Percentiles rank a stretch among this genome's conserved stretches.
phyloP scores from a whole-genome alignment of 2,888 invertebrate genomes.

The Lasioglossum malachurum region DNA sequence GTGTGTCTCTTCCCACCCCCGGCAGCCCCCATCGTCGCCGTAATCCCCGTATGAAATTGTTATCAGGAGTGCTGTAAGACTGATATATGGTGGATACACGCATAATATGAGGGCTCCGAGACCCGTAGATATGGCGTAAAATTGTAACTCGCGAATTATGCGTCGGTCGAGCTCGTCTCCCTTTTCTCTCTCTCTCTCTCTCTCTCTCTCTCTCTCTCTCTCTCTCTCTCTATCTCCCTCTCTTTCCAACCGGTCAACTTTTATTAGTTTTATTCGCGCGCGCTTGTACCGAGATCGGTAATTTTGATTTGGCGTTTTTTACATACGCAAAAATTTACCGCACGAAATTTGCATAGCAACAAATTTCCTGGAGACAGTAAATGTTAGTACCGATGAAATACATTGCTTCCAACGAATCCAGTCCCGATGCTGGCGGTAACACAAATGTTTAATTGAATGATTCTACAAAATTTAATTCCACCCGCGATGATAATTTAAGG shows the following conservation, averaged over 20 bases:
- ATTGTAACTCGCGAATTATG: conserved; percentile 58
- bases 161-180: not conserved
- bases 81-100: conserved; percentile 73
- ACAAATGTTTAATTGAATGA: not conserved
- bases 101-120: conserved; percentile 57
- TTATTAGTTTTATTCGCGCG: not conserved
- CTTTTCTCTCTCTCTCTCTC: not conserved
- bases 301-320: not conserved
- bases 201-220: not conserved
- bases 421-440: not conserved
- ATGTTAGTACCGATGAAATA: not conserved
- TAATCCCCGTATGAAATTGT: conserved; percentile 79
- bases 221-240: not conserved
- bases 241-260: not conserved
- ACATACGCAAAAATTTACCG: not conserved
- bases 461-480: not conserved
- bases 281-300: not conserved
- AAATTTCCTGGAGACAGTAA: not conserved
- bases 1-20: conserved; percentile 62
- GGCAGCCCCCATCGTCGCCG: conserved; percentile 49
- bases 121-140: conserved; percentile 49
- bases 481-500: not conserved
- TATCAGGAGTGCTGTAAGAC: conserved; percentile 77
- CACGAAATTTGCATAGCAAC: not conserved
- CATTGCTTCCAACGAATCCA: not conserved